These are phyloP conservation scores for Formicarius rufipectus DNA, from an alignment of 2,113 vertebrate species.

Conservation along the genomic window DNA sequence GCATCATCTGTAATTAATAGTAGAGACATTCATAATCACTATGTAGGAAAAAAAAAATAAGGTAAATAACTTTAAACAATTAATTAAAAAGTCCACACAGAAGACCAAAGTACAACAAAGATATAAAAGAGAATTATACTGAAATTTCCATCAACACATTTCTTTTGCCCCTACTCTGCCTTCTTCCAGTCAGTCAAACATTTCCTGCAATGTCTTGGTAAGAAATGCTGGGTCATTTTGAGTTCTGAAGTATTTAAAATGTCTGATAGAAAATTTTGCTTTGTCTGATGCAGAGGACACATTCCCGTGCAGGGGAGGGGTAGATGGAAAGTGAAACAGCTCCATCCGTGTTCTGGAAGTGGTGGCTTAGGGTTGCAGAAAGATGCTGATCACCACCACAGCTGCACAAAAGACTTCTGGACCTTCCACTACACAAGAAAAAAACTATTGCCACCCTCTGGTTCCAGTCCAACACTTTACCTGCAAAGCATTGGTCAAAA, in stretches of 20 bases:
- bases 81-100: not conserved
- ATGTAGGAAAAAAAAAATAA: not conserved
- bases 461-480: not conserved
- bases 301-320: not conserved
- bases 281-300: not conserved
- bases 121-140: not conserved
- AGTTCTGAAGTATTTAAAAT: not conserved
- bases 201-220: not conserved
- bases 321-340: not conserved
- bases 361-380: not conserved
- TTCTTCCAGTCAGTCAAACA: not conserved
- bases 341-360: not conserved
- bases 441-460: not conserved
- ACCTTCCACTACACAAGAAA: not conserved
- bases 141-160: not conserved
- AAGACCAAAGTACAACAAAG: not conserved
- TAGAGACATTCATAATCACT: not conserved
- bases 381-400: not conserved
- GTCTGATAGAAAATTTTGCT: not conserved
- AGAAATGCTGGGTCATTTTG: not conserved
- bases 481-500: not conserved
- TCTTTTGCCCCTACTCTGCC: not conserved
- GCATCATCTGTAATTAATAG: not conserved
- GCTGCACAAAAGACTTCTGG: not conserved
- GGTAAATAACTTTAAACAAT: not conserved